Base-by-base conservation (phyloP, 2,113 vertebrate genomes). In the Pristiophorus japonicus region DNA sequence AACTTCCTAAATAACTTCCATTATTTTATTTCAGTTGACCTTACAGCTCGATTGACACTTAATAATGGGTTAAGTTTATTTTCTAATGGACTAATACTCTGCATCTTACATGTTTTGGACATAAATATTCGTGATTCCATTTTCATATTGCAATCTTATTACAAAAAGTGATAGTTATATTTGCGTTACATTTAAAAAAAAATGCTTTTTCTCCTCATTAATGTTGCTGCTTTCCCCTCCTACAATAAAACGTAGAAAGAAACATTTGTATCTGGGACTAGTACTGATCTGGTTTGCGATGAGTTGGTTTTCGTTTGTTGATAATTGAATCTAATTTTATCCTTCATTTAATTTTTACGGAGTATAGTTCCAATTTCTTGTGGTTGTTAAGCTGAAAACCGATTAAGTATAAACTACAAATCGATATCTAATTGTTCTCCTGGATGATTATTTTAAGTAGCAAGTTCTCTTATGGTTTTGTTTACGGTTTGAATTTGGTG, bases 1-100 rank as follows among this genome's bases (percentile, higher is more conserved):
- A 62, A 91, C 88, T 91, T 91, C 88, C 34, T 63, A 63, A 62
- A 91, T 92, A 92, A 63, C 88, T 90, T 62, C 88, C 14, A 59
- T 59, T 38, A 0, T 62, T 63, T 92, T 63, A 65, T 38, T 92
- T 38, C n/a, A 63, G 1, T 63, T 92, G 59, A 65, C 34, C 6
- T 63, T 92, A 18, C 2, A 20, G 59, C 34, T 92, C 34, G 8
- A 18, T 38, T 63, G 62, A 91, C n/a, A 20, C 38, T 18, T 63
- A 20, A n/a, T n/a, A 63, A 59, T 18, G 30, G 87, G 16, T 34
- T 62, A n/a, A 55, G 34, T 62, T 78, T 55, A 55, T 30, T 16
- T 62, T 34, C 34, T 90, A 18, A 59, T 90, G 87, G 34, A 24
- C 14, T 62, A 90, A 90, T 62, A n/a, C 30, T 90, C 8, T 55